These are phyloP conservation scores for Microplitis mediator DNA, from an alignment of 1,140 invertebrate genomes.

Conservation along the genomic window DNA sequence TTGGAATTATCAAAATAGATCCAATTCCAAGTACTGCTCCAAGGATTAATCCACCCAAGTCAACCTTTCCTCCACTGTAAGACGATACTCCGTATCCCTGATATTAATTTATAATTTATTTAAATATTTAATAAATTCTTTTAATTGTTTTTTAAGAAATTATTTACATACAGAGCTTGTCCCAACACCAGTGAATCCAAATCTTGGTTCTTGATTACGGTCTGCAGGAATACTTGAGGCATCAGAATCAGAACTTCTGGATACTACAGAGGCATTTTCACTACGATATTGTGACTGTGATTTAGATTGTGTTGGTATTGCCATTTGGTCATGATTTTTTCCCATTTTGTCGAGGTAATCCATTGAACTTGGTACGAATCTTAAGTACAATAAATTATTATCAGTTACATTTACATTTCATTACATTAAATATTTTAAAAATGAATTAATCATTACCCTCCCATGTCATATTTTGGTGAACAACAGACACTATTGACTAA, in stretches of 20 bases:
- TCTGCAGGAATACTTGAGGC: slow-evolving; percentile 44
- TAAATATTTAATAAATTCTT: slow-evolving; percentile 7
- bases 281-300: slow-evolving; percentile 25
- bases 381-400: slow-evolving; percentile 24
- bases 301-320: slow-evolving; percentile 43
- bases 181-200: slow-evolving; percentile 55
- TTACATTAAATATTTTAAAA: neutral
- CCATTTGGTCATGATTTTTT: slow-evolving; percentile 53
- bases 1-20: slow-evolving; percentile 77
- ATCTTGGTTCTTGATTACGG: slow-evolving; percentile 54
- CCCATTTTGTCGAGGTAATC: slow-evolving; percentile 49
- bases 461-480: slow-evolving; percentile 52
- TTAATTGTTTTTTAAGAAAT: neutral
- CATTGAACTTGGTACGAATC: slow-evolving; percentile 56
- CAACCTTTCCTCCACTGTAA: slow-evolving; percentile 77
- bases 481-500: slow-evolving; percentile 33
- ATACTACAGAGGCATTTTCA: slow-evolving; percentile 8
- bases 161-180: slow-evolving; percentile 41
- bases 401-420: neutral
- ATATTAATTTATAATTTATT: slow-evolving; percentile 12
- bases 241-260: slow-evolving; percentile 32
- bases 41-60: slow-evolving; percentile 78
- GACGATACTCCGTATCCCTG: slow-evolving; percentile 63
- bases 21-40: slow-evolving; percentile 80
- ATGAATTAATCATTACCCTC: slow-evolving; percentile 38